These are phyloP conservation scores for Epinotia demarniana DNA, from an alignment of 2,888 invertebrate genomes.

Conservation along the genomic window DNA sequence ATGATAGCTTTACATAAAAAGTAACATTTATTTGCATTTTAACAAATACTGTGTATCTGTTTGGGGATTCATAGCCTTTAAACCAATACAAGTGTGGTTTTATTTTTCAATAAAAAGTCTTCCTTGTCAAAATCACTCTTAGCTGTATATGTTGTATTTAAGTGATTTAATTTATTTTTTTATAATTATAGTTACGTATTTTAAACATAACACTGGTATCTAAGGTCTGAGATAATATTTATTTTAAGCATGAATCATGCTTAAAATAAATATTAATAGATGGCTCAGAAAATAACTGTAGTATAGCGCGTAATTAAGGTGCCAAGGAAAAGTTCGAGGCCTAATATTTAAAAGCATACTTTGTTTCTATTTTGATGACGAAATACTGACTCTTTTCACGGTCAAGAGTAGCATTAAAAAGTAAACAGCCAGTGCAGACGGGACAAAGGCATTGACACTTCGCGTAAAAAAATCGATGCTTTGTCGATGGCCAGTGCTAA, in stretches of 20 bases:
- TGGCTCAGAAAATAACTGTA: slow-evolving; percentile 2
- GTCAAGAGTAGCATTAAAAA: slow-evolving; percentile 79
- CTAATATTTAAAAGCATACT: background rate
- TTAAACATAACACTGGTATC: too few relatives aligned
- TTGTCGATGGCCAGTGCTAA: slow-evolving; percentile 38
- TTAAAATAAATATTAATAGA: background rate
- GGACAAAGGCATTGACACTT: slow-evolving; percentile 77
- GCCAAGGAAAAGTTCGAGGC: slow-evolving; percentile 14
- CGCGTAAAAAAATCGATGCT: slow-evolving; percentile 75
- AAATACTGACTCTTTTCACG: slow-evolving; percentile 67
- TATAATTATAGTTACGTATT: too few relatives aligned
- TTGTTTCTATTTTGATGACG: slow-evolving; percentile 25
- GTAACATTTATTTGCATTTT: too few relatives aligned
- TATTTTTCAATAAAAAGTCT: too few relatives aligned
- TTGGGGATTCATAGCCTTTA: too few relatives aligned
- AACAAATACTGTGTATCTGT: too few relatives aligned
- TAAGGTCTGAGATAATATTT: too few relatives aligned
- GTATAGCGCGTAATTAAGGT: slow-evolving; percentile 2
- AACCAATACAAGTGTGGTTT: too few relatives aligned
- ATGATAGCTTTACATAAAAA: too few relatives aligned
- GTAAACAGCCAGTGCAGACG: slow-evolving; percentile 64
- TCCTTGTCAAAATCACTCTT: too few relatives aligned
- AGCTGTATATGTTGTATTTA: too few relatives aligned
- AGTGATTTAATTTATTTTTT: too few relatives aligned
- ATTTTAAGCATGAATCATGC: background rate